Percentiles rank a stretch among this genome's conserved stretches.
Conservation (phyloP, 2,113 vertebrate genomes). For the Crotalus horridus region DNA sequence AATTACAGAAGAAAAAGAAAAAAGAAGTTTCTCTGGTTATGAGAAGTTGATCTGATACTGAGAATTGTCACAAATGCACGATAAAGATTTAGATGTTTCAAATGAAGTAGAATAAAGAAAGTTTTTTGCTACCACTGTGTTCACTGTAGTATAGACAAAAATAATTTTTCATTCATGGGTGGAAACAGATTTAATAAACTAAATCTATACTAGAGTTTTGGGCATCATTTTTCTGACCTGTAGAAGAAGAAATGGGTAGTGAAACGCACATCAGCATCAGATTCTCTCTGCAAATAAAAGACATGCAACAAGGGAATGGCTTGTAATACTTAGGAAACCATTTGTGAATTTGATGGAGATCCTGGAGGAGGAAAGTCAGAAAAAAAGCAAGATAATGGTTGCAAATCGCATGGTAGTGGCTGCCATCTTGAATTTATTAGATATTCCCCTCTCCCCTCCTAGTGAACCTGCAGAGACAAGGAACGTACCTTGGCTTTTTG, state of each 20-base stretch:
- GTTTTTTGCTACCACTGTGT: slow-evolving; percentile 18
- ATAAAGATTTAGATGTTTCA: slow-evolving; percentile 51
- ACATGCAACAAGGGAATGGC: neutral
- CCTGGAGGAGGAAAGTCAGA: neutral
- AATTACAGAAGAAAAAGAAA: slow-evolving; percentile 35
- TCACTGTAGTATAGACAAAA: slow-evolving; percentile 49
- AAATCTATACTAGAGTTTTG: slow-evolving; percentile 41
- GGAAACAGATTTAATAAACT: slow-evolving; percentile 50
- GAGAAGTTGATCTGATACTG: slow-evolving; percentile 41
- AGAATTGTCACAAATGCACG: slow-evolving; percentile 55
- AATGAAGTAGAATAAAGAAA: slow-evolving; percentile 50
- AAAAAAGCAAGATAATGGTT: neutral
- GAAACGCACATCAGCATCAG: slow-evolving; percentile 32
- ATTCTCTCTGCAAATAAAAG: neutral
- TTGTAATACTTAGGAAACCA: neutral
- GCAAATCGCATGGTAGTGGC: neutral
- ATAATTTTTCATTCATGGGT: slow-evolving; percentile 56
- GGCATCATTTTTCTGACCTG: slow-evolving; percentile 31
- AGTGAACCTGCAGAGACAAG: neutral
- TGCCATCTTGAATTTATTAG: neutral
- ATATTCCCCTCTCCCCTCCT: neutral
- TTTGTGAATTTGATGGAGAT: neutral
- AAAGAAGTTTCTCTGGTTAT: slow-evolving; percentile 35
- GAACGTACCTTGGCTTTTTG: neutral
- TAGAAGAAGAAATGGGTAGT: slow-evolving; percentile 17